Conservation (phyloP, 2,888 invertebrate genomes). For the Synanthedon formicaeformis region DNA sequence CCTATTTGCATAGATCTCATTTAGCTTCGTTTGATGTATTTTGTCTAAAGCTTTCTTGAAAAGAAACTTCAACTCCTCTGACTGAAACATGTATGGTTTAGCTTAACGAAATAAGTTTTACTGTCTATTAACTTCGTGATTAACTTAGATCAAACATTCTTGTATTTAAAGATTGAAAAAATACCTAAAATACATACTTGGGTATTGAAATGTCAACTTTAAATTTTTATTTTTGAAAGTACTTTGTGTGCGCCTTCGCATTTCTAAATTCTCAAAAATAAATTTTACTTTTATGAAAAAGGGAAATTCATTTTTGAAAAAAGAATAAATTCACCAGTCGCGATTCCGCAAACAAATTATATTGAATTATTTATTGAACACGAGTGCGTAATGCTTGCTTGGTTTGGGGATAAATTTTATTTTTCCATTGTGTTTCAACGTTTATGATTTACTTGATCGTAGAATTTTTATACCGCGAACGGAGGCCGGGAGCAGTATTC, state of each 20-base stretch:
- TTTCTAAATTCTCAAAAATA: too few species aligned
- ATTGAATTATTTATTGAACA: constrained; percentile 1
- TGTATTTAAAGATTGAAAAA: too few species aligned
- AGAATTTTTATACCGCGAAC: constrained; percentile 25
- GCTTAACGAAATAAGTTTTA: too few species aligned
- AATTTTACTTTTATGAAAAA: too few species aligned
- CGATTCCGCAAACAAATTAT: not conserved
- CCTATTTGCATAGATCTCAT: not conserved
- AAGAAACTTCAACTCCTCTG: not conserved
- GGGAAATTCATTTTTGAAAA: too few species aligned
- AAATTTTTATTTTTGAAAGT: too few species aligned
- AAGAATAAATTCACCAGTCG: not conserved
- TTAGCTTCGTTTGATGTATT: not conserved
- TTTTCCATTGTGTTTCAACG: constrained; percentile 7
- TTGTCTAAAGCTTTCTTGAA: not conserved
- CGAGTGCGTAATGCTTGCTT: not conserved
- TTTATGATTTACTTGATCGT: constrained; percentile 31
- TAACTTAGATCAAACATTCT: not conserved
- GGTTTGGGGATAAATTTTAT: constrained; percentile 5
- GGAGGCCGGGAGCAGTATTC: constrained; percentile 8
- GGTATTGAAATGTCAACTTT: too few species aligned
- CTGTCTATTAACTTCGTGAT: not conserved
- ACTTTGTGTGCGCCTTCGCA: too few species aligned
- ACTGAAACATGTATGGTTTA: too few species aligned
- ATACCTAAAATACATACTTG: too few species aligned